Base-by-base conservation (phyloP, 2,888 invertebrate genomes). In the Bembecia ichneumoniformis region DNA sequence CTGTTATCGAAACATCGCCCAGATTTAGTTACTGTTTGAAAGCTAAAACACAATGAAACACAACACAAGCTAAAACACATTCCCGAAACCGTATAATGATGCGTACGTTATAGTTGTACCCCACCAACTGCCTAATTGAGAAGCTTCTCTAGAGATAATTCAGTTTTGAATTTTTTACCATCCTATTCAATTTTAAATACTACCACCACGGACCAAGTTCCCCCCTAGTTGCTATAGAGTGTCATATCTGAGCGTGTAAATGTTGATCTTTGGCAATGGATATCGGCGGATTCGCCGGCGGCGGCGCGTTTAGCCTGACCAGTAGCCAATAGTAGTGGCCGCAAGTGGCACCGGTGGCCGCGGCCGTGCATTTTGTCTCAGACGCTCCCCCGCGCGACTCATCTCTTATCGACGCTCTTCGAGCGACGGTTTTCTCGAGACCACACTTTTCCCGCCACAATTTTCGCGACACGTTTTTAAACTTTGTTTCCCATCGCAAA, bases 361-460 rank as follows among this genome's bases (percentile, higher is more conserved):
- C 63, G 63, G 59, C 62, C 64, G 49, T 65, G 65, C 74, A 74
- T 72, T 75, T 74, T 67, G 61, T 68, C 75, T 65, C 74, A 71
- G 73, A 77, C 80, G 70, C 69, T 66, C 65, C 58, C 61, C 40
- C 62, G 58, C 58, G 64, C 62, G 13, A 14, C 40, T 14, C 40
- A 14, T 28, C 40, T 13, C 56, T 56, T 60, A 58, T 58, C 57
- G 53, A 51, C 59, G 55, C 51, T 55, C 45, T 52, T 51, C 51
- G 49, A 51, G 52, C 56, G 49, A 52, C 51, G 54, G 49, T 40
- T 40, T 50, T 28, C 48, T 52, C 53, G 58, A 50, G 52, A 50
- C 17, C 57, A 58, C 53, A 50, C 62, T 73, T 28, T 79, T 83
- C 82, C 71, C 84, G 84, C 82, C 79, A 80, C 80, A 69, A 64